A percentile compares a stretch with the other conserved stretches of the same genome.
Evolutionary conservation across 2,888 invertebrate species (phyloP).

Genomic region (Tortrix viridana): DNA sequence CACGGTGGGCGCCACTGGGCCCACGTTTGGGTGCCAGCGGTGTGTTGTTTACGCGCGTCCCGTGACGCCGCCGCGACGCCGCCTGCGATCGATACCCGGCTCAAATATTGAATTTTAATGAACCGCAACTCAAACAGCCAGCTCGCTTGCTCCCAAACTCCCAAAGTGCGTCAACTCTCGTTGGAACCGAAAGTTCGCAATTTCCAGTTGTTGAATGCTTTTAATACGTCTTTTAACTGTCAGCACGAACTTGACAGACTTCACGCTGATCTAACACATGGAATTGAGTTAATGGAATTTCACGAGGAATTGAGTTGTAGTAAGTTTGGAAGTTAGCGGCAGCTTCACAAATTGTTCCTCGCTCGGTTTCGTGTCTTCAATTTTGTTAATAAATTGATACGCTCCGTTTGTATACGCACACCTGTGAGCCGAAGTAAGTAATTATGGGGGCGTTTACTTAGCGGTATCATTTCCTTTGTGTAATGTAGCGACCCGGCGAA

Average conservation of each 20-base stretch:
- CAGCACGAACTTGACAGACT: slow-evolving; percentile 46
- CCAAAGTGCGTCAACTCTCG: slow-evolving; percentile 51
- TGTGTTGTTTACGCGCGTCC: slow-evolving; percentile 51
- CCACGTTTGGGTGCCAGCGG: slow-evolving; percentile 30
- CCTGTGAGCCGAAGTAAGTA: slow-evolving; percentile 20
- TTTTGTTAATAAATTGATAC: slow-evolving; percentile 40
- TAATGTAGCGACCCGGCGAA: slow-evolving; percentile 18
- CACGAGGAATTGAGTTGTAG: slow-evolving; percentile 47
- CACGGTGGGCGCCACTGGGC: slow-evolving; percentile 48
- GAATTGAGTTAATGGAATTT: slow-evolving; percentile 55
- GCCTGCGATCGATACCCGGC: slow-evolving; percentile 59
- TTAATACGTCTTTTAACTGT: slow-evolving; percentile 60
- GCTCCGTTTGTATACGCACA: slow-evolving; percentile 7
- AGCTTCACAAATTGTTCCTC: slow-evolving; percentile 49
- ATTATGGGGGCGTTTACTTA: slow-evolving; percentile 30
- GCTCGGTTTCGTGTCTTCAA: slow-evolving; percentile 44
- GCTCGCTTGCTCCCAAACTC: slow-evolving; percentile 50
- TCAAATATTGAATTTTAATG: slow-evolving; percentile 70
- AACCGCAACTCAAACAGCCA: slow-evolving; percentile 59
- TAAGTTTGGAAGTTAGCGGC: slow-evolving; percentile 46
- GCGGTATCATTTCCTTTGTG: slow-evolving; percentile 25
- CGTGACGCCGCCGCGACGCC: slow-evolving; percentile 43
- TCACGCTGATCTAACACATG: slow-evolving; percentile 57
- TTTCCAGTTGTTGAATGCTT: slow-evolving; percentile 48
- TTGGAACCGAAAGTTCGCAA: slow-evolving; percentile 30